Evolutionary conservation across 2,113 vertebrate genomes (phyloP), one percentile per base, ranked within the genome.

Genomic region (Heloderma charlesbogerti): DNA sequence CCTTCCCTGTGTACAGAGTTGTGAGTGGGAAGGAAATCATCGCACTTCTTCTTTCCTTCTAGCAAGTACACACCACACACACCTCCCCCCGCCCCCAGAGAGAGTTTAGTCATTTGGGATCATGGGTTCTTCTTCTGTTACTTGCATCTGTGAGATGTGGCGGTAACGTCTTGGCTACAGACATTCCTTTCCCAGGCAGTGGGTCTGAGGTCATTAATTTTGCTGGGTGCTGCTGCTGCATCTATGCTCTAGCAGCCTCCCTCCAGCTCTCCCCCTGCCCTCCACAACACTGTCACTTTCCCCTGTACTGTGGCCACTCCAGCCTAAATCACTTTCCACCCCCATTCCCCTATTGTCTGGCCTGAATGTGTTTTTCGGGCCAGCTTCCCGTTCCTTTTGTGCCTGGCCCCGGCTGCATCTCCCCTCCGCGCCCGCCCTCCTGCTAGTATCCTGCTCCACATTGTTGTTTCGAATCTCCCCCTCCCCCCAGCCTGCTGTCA

Each of bases 321-420:
- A 60, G 86, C 94, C 92, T 89, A 45, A 40, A 27, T 54, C 94
- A 95, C 92, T 95, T 95, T 95, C 95, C 94, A 95, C 95, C 95
- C 95, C 95, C 94, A 94, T 95, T 95, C 93, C 95, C 93, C 94
- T 93, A 89, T 89, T 91, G 89, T 95, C 95, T 0, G n/a, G 3
- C 88, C n/a, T 8, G 63, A 82, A 93, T 84, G 20, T 84, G 74
- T 74, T 90, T 34, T 84, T 90, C 84, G 86, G 84, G 88, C 94
- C 81, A 86, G 94, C 94, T 94, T 92, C 91, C 40, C 72, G 75
- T 87, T 94, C 91, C 93, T 93, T 95, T 95, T 95, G 95, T 94
- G 94, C 94, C 93, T 93, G 93, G 94, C 92, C 95, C 91, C 16
- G 45, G 93, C 92, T 82, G 89, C 85, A 81, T 78, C 93, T 89